Percentiles rank a stretch among this genome's conserved stretches.
These are phyloP conservation scores for Acronicta leporina DNA, from an alignment of 2,888 invertebrate genomes.

Conservation along the genomic window DNA sequence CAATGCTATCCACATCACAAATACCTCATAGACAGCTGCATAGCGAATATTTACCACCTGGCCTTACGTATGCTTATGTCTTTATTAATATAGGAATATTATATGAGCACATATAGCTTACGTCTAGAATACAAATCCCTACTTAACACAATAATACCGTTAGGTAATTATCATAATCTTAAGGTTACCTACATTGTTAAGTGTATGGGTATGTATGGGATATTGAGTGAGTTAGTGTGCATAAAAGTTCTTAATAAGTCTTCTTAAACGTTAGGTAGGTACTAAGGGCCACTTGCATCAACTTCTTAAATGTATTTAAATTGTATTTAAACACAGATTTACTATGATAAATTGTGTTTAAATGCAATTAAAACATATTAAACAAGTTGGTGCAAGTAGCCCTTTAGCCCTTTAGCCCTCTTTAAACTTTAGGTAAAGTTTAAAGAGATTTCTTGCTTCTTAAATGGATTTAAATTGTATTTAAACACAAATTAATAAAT, in stretches of 20 bases:
- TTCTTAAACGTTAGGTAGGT: too few species aligned
- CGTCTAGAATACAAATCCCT: constrained; percentile 40
- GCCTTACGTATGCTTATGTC: constrained; percentile 1
- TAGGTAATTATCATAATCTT: constrained; percentile 32
- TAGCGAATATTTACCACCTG: constrained; percentile 9
- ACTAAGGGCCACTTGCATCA: too few species aligned
- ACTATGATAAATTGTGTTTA: too few species aligned
- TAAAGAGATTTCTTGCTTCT: too few species aligned
- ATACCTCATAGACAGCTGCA: constrained; percentile 2
- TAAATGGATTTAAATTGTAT: too few species aligned
- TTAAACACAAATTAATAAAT: too few species aligned
- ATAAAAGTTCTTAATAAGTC: neutral
- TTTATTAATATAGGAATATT: constrained; percentile 28
- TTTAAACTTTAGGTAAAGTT: too few species aligned
- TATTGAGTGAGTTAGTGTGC: neutral
- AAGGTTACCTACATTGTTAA: constrained; percentile 2
- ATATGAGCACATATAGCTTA: constrained; percentile 14
- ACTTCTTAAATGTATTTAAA: too few species aligned
- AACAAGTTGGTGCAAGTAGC: too few species aligned
- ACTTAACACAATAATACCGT: constrained; percentile 29
- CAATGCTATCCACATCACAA: constrained; percentile 14
- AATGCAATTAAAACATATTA: too few species aligned
- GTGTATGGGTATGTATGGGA: neutral
- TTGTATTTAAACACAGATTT: too few species aligned
- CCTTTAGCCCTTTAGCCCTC: too few species aligned